phyloP scores from a whole-genome alignment of 1,140 invertebrate genomes.

The Eriosoma lanigerum region DNA sequence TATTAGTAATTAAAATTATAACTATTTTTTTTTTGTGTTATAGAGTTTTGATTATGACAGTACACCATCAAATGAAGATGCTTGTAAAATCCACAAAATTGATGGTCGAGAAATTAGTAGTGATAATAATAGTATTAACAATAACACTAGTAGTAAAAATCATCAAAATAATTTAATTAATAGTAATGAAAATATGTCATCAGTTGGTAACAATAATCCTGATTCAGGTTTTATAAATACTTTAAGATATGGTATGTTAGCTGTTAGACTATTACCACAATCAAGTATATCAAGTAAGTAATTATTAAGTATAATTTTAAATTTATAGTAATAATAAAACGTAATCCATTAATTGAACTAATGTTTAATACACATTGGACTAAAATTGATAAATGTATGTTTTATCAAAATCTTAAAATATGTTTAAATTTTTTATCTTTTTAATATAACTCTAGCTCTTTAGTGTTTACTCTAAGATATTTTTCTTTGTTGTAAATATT shows the following conservation, averaged over 20 bases:
- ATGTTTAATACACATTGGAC: no score
- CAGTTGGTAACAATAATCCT: conserved; percentile 58
- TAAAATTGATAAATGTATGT: no score
- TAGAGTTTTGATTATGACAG: background rate
- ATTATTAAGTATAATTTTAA: background rate
- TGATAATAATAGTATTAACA: background rate
- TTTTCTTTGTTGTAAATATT: no score
- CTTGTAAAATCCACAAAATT: background rate
- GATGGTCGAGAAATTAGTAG: background rate
- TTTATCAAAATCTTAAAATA: no score
- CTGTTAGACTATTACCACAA: conserved; percentile 75
- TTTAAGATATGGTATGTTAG: conserved; percentile 77
- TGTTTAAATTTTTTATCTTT: no score
- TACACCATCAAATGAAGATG: background rate
- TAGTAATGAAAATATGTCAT: background rate
- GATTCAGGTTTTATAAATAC: conserved; percentile 80
- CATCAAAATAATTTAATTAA: background rate
- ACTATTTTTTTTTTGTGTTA: background rate
- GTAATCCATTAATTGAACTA: no score
- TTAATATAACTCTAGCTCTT: no score
- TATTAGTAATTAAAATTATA: no score
- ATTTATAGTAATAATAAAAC: background rate
- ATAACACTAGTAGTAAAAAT: background rate
- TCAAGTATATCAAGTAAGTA: conserved; percentile 74
- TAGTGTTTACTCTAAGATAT: no score